phyloP scores from a whole-genome alignment of 1,140 invertebrate genomes.

The Tetraneura akinire region DNA sequence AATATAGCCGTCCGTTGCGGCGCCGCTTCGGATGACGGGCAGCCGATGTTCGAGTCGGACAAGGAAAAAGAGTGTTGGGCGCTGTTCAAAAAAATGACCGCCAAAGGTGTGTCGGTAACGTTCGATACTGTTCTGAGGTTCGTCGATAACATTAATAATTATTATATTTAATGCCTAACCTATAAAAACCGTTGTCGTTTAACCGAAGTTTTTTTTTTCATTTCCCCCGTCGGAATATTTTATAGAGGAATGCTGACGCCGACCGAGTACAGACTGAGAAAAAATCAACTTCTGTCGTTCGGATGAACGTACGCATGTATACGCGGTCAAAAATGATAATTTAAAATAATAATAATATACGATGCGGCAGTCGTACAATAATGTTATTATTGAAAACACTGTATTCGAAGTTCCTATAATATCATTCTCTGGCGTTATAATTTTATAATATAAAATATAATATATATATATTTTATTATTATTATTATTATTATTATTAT shows the following conservation, averaged over 20 bases:
- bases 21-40: conserved; percentile 15
- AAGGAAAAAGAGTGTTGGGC: conserved; percentile 72
- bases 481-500: too few relatives aligned
- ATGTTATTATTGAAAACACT: too few relatives aligned
- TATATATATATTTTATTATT: too few relatives aligned
- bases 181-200: too few relatives aligned
- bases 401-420: not conserved
- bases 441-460: too few relatives aligned
- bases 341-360: too few relatives aligned
- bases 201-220: too few relatives aligned
- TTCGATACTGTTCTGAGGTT: conserved; percentile 69
- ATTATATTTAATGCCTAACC: too few relatives aligned
- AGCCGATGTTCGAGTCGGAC: conserved; percentile 58
- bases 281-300: conserved; percentile 56
- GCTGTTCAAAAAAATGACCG: conserved; percentile 69
- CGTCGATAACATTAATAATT: not conserved
- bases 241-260: conserved; percentile 70
- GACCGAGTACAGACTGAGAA: conserved; percentile 67
- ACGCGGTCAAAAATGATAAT: too few relatives aligned
- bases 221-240: conserved; percentile 49
- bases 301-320: conserved; percentile 11
- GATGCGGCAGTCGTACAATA: too few relatives aligned
- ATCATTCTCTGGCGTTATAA: too few relatives aligned
- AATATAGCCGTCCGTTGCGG: not conserved
- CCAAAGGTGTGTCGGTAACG: conserved; percentile 69